Evolutionary conservation across 2,113 vertebrate species (phyloP).

Genomic region (Gnathonemus longibarbis): DNA sequence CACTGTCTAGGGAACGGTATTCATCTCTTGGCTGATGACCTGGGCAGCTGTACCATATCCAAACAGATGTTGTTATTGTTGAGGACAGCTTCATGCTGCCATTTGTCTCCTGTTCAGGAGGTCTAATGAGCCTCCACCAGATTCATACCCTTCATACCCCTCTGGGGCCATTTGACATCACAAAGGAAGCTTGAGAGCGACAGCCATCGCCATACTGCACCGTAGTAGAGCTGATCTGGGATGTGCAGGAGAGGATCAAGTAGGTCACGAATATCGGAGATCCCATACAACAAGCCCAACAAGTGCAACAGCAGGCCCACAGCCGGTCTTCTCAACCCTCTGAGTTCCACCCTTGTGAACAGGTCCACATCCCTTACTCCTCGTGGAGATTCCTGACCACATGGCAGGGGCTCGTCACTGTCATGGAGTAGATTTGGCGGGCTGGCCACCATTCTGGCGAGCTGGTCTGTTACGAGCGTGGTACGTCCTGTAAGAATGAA

Average conservation of each 20-base stretch:
- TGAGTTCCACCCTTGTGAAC: neutral
- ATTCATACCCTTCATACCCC: neutral
- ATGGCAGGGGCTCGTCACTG: neutral
- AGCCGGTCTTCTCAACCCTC: neutral
- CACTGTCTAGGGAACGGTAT: neutral
- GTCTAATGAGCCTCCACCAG: neutral
- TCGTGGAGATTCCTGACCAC: neutral
- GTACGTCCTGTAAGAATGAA: neutral
- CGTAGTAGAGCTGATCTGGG: neutral
- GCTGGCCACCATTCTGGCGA: neutral
- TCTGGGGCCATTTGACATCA: neutral
- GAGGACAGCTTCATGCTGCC: neutral
- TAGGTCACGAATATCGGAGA: neutral
- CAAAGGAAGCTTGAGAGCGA: neutral
- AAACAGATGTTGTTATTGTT: neutral
- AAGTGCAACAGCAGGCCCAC: neutral
- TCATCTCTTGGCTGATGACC: neutral
- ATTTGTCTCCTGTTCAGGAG: neutral
- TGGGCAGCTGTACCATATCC: neutral
- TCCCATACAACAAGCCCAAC: neutral
- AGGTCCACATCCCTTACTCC: neutral
- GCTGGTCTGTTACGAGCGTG: neutral
- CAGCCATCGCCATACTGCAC: neutral
- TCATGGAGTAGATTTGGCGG: neutral
- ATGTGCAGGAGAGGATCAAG: neutral